These are phyloP conservation scores for Bathynomus jamesi DNA, from an alignment of 1,140 invertebrate species.

Conservation along the genomic window DNA sequence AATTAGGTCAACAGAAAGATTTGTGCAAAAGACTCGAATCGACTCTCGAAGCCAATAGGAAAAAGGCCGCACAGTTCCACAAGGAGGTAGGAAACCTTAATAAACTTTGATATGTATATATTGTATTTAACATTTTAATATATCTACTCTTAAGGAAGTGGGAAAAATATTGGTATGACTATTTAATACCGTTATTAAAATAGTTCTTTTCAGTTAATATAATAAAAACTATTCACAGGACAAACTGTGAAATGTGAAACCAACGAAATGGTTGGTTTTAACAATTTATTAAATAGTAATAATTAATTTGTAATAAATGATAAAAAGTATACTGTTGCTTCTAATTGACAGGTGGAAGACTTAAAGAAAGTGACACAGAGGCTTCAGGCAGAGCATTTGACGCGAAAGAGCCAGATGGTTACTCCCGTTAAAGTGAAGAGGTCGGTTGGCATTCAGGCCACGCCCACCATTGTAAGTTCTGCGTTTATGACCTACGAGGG, in stretches of 20 bases:
- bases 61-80: slow-evolving; percentile 53
- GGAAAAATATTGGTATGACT: not conserved
- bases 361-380: slow-evolving; percentile 37
- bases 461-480: slow-evolving; percentile 35
- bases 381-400: slow-evolving; percentile 46
- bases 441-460: slow-evolving; percentile 70
- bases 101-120: no score
- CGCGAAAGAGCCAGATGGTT: slow-evolving; percentile 44
- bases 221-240: not conserved
- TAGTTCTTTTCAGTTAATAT: not conserved
- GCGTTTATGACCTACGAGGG: no score
- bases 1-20: slow-evolving; percentile 58
- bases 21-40: slow-evolving; percentile 54
- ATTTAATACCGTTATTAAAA: no score
- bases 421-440: slow-evolving; percentile 67
- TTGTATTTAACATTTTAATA: no score
- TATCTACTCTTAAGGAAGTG: no score
- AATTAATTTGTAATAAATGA: no score
- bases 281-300: no score
- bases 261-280: not conserved
- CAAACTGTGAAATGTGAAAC: not conserved
- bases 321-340: no score
- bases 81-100: slow-evolving; percentile 60
- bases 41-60: slow-evolving; percentile 54
- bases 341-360: slow-evolving; percentile 34